Percentiles rank a stretch among this genome's conserved stretches.
phyloP scores from a whole-genome alignment of 1,140 invertebrate species.

The Nebria ingens region DNA sequence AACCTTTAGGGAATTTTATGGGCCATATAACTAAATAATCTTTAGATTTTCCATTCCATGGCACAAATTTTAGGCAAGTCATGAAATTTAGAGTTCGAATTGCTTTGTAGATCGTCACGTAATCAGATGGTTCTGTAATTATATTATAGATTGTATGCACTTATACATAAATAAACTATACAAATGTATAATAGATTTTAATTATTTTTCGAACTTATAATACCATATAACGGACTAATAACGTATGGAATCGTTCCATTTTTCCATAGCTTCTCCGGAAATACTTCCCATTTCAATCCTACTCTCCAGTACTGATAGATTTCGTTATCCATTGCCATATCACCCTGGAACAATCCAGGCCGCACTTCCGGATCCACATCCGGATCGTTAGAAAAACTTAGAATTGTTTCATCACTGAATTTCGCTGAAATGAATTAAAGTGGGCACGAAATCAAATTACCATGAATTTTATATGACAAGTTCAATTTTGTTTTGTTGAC shows the following conservation, averaged over 20 bases:
- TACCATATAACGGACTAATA: constrained; percentile 50
- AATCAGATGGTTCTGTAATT: constrained; percentile 42
- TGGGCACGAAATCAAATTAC: neutral
- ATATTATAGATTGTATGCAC: constrained; percentile 7
- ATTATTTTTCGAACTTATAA: constrained; percentile 16
- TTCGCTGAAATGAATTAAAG: neutral
- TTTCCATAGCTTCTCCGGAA: constrained; percentile 51
- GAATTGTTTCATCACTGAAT: constrained; percentile 15
- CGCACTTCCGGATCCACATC: constrained; percentile 52
- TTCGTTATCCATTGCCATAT: constrained; percentile 48
- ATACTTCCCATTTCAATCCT: constrained; percentile 51
- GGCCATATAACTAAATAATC: constrained; percentile 56
- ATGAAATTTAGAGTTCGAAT: constrained; percentile 47
- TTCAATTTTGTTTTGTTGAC: neutral
- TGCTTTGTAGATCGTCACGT: constrained; percentile 46
- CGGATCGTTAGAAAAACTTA: constrained; percentile 12
- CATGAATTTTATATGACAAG: constrained; percentile 5
- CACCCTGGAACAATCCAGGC: constrained; percentile 56
- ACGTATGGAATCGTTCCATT: constrained; percentile 48
- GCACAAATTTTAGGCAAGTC: constrained; percentile 50
- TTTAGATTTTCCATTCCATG: constrained; percentile 46
- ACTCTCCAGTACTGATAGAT: constrained; percentile 44
- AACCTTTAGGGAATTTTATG: constrained; percentile 52
- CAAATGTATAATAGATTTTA: neutral
- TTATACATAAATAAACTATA: neutral